A percentile compares a stretch with the other conserved stretches of the same genome.
These are phyloP conservation scores for Genyomyrus donnyi DNA, from an alignment of 2,113 vertebrate species.

Conservation along the genomic window DNA sequence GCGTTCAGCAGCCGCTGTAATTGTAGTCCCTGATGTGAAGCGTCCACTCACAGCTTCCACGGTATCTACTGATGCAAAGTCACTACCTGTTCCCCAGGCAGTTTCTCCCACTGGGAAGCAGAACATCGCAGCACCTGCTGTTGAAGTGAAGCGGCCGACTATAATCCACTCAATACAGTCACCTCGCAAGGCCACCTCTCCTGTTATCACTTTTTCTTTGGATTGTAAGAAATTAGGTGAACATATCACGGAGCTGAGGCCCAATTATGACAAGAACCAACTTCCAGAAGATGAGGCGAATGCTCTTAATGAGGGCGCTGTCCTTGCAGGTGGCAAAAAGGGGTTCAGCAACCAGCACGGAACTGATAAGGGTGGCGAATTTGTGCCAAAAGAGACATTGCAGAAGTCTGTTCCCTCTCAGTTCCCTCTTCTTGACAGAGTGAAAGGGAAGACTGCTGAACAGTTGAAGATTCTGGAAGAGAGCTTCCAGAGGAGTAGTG, in stretches of 20 bases:
- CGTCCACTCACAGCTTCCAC: slow-evolving; percentile 34
- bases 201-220: slow-evolving; percentile 38
- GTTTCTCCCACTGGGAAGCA: slow-evolving; percentile 43
- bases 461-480: slow-evolving; percentile 81
- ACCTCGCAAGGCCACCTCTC: slow-evolving; percentile 35
- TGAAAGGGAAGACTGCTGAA: slow-evolving; percentile 78
- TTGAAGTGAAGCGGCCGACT: slow-evolving; percentile 51
- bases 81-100: slow-evolving; percentile 37
- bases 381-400: slow-evolving; percentile 63
- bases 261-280: slow-evolving; percentile 66
- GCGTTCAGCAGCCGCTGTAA: slow-evolving; percentile 42
- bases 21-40: slow-evolving; percentile 42
- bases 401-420: slow-evolving; percentile 58
- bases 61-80: slow-evolving; percentile 46
- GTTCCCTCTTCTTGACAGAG: slow-evolving; percentile 69
- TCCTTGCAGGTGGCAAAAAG: slow-evolving; percentile 70
- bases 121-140: slow-evolving; percentile 38
- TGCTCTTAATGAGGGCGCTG: slow-evolving; percentile 73
- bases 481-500: slow-evolving; percentile 80
- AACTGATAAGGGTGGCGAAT: slow-evolving; percentile 64
- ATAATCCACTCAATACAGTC: slow-evolving; percentile 61
- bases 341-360: slow-evolving; percentile 73
- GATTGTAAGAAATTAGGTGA: slow-evolving; percentile 75
- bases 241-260: slow-evolving; percentile 71
- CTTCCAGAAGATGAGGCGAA: slow-evolving; percentile 69